Percentiles rank a stretch among this genome's conserved stretches.
These are phyloP conservation scores for Andrena marginata DNA, from an alignment of 2,888 invertebrate genomes.

Conservation along the genomic window DNA sequence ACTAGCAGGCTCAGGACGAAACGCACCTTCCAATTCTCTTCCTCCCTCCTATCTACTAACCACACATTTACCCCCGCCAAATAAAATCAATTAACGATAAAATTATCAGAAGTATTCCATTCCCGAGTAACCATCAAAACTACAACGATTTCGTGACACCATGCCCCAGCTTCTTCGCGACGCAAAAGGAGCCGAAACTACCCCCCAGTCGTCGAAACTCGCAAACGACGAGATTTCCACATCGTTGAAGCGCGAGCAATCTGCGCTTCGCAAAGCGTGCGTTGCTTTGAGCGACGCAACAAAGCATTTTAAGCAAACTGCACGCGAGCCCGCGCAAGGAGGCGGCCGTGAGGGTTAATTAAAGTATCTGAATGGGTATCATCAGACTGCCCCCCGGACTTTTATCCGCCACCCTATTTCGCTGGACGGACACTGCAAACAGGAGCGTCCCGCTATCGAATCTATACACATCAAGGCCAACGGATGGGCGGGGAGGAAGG, in stretches of 20 bases:
- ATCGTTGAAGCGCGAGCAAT: constrained; percentile 66
- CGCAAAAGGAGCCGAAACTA: not conserved
- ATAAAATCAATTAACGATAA: too few relatives aligned
- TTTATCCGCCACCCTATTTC: constrained; percentile 72
- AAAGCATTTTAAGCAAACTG: constrained; percentile 71
- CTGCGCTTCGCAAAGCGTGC: constrained; percentile 34
- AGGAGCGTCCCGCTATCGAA: constrained; percentile 68
- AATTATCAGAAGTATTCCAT: too few relatives aligned
- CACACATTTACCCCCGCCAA: too few relatives aligned
- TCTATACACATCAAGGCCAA: constrained; percentile 59
- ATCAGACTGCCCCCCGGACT: constrained; percentile 72
- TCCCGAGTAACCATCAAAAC: not conserved
- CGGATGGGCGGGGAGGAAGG: not conserved
- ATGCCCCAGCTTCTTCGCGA: not conserved
- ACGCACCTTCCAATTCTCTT: too few relatives aligned
- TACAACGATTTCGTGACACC: not conserved
- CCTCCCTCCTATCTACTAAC: too few relatives aligned
- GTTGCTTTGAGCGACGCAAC: constrained; percentile 65
- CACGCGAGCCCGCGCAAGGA: constrained; percentile 47
- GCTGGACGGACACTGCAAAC: constrained; percentile 75
- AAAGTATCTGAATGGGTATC: constrained; percentile 78
- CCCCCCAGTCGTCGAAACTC: constrained; percentile 14
- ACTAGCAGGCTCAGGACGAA: too few relatives aligned
- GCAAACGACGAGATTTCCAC: constrained; percentile 58
- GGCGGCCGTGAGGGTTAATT: constrained; percentile 76